These are phyloP conservation scores for Orthosia incerta DNA, from an alignment of 2,888 invertebrate genomes.

Conservation along the genomic window DNA sequence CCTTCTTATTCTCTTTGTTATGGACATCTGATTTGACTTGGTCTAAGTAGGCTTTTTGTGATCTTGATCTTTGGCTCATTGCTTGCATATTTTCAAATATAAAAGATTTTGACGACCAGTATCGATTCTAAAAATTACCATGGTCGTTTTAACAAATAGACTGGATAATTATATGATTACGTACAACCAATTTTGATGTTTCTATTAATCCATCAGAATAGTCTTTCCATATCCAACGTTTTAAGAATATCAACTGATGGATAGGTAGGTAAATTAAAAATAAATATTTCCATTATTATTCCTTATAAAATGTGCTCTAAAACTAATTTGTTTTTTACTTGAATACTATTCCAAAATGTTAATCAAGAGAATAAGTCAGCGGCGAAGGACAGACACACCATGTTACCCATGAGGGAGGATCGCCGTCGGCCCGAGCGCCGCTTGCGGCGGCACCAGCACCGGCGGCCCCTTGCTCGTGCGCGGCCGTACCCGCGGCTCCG, in stretches of 20 bases:
- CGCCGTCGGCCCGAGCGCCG: slow-evolving; percentile 87
- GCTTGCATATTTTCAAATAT: too few relatives aligned
- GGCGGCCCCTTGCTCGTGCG: slow-evolving; percentile 79
- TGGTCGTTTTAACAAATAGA: slow-evolving; percentile 1
- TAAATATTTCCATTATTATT: not conserved
- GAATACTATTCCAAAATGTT: slow-evolving; percentile 10
- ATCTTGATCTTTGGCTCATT: not conserved
- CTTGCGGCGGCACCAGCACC: slow-evolving; percentile 87
- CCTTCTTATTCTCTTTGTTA: slow-evolving; percentile 78
- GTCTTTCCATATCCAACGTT: not conserved
- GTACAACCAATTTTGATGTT: not conserved
- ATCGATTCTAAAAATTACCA: not conserved
- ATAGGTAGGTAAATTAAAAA: not conserved
- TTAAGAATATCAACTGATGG: not conserved
- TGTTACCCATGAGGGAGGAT: slow-evolving; percentile 88
- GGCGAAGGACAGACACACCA: slow-evolving; percentile 87
- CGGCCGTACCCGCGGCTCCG: slow-evolving; percentile 85
- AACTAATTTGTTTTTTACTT: not conserved
- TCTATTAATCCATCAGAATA: not conserved
- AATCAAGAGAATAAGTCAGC: slow-evolving; percentile 79
- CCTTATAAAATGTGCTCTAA: not conserved
- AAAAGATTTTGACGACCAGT: not conserved
- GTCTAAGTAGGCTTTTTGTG: not conserved
- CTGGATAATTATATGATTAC: not conserved
- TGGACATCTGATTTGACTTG: not conserved